Conservation (phyloP, 2,888 invertebrate genomes). For the Lamellibrachia columna region DNA sequence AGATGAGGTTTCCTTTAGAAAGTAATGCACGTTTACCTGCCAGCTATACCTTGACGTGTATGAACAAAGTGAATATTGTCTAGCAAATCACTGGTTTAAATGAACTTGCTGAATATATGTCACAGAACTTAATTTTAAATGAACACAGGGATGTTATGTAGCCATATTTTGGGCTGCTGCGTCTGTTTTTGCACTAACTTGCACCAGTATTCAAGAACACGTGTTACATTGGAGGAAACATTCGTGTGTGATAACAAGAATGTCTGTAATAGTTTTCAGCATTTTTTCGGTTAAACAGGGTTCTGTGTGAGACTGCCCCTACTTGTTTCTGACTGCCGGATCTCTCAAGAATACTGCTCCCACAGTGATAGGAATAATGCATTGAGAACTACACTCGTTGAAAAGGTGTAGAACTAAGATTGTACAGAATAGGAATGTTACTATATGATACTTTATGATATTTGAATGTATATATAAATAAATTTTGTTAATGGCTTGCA, state of each 20-base stretch:
- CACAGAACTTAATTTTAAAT: not conserved
- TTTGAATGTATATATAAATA: slow-evolving; percentile 16
- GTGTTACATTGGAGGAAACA: not conserved
- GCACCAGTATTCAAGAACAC: not conserved
- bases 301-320: not conserved
- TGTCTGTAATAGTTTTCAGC: not conserved
- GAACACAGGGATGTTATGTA: not conserved
- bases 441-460: not conserved
- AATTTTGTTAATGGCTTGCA: slow-evolving; percentile 16
- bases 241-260: not conserved
- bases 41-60: not conserved
- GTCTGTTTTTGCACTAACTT: not conserved
- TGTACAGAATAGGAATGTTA: slow-evolving; percentile 16
- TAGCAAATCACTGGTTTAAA: not conserved
- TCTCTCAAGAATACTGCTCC: not conserved
- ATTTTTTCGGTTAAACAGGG: not conserved
- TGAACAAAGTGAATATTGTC: not conserved
- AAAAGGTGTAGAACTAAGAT: not conserved
- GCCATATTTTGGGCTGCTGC: not conserved
- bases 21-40: not conserved
- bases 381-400: not conserved
- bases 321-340: not conserved
- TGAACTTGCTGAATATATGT: not conserved
- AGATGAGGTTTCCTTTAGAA: not conserved
- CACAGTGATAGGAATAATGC: not conserved